A percentile compares a stretch with the other conserved stretches of the same genome.
Evolutionary conservation across 2,797 vertebrate species (phyloP).

Genomic region (Paramormyrops hopkinsi): DNA sequence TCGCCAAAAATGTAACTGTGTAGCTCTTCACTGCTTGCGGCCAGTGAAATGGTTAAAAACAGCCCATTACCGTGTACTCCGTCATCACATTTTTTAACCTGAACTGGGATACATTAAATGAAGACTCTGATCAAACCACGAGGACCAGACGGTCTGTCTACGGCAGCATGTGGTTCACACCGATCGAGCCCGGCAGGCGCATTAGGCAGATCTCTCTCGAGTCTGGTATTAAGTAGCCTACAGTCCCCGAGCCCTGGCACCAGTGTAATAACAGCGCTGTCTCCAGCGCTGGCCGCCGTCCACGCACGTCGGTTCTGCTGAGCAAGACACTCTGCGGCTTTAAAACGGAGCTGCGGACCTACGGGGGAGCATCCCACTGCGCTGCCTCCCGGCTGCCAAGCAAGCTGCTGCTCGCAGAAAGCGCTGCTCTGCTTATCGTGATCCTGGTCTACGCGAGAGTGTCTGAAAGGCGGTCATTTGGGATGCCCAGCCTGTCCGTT

Average conservation of each 20-base stretch:
- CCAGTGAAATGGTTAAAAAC: constrained; percentile 14
- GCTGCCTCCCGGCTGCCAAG: not conserved
- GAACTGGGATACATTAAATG: not conserved
- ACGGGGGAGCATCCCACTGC: not conserved
- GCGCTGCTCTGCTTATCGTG: not conserved
- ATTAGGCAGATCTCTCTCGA: constrained; percentile 19
- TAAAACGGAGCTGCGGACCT: constrained; percentile 14
- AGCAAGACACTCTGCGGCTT: constrained; percentile 14
- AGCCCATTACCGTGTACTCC: not conserved
- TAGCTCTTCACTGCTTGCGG: not conserved
- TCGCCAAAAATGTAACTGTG: not conserved
- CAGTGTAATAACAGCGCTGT: constrained; percentile 22
- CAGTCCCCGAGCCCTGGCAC: constrained; percentile 15
- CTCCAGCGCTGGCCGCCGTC: constrained; percentile 16
- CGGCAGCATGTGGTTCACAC: constrained; percentile 5
- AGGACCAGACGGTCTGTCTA: not conserved
- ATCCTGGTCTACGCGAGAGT: not conserved
- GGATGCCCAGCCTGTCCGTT: not conserved
- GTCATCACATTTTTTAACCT: constrained; percentile 21
- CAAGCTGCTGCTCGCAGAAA: not conserved
- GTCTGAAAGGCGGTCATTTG: not conserved
- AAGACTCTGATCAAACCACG: constrained; percentile 17
- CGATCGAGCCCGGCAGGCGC: constrained; percentile 3
- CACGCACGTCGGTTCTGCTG: constrained; percentile 20
- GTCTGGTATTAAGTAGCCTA: constrained; percentile 21